A percentile compares a stretch with the other conserved stretches of the same genome.
phyloP scores from a whole-genome alignment of 2,888 invertebrate species.

The Hydriomena furcata region DNA sequence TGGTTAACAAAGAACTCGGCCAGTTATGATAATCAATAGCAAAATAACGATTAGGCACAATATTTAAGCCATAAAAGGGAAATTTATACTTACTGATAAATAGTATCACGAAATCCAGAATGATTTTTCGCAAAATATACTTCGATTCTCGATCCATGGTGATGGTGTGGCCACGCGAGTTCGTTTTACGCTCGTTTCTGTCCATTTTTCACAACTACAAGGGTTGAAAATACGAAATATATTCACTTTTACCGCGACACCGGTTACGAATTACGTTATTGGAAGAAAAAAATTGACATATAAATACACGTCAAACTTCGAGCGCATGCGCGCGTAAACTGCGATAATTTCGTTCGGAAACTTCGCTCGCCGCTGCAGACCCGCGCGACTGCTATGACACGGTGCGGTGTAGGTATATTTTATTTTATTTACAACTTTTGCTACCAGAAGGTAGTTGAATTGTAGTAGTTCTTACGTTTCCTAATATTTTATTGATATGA shows the following conservation, averaged over 20 bases:
- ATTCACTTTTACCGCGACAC: constrained; percentile 49
- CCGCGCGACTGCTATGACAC: no score
- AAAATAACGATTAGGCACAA: no score
- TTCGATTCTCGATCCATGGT: constrained; percentile 83
- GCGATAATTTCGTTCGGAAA: constrained; percentile 46
- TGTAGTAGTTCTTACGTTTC: no score
- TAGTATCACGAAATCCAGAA: constrained; percentile 86
- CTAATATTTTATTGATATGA: no score
- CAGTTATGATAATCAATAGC: no score
- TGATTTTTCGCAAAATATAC: constrained; percentile 85
- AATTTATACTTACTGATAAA: constrained; percentile 85
- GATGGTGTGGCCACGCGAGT: constrained; percentile 65
- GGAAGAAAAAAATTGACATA: constrained; percentile 35
- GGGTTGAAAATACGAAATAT: constrained; percentile 38
- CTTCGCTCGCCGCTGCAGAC: no score
- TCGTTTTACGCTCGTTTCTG: constrained; percentile 68
- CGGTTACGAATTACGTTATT: constrained; percentile 65
- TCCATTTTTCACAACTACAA: constrained; percentile 62
- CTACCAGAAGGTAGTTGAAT: no score
- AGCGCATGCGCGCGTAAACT: constrained; percentile 79
- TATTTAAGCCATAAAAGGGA: no score
- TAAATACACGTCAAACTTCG: constrained; percentile 55
- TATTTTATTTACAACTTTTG: no score
- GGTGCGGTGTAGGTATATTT: no score
- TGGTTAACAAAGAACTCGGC: no score